Evolutionary conservation across 1,140 invertebrate species (phyloP), one percentile per base, ranked within the genome.

Genomic region (Drosophila quadrilineata): DNA sequence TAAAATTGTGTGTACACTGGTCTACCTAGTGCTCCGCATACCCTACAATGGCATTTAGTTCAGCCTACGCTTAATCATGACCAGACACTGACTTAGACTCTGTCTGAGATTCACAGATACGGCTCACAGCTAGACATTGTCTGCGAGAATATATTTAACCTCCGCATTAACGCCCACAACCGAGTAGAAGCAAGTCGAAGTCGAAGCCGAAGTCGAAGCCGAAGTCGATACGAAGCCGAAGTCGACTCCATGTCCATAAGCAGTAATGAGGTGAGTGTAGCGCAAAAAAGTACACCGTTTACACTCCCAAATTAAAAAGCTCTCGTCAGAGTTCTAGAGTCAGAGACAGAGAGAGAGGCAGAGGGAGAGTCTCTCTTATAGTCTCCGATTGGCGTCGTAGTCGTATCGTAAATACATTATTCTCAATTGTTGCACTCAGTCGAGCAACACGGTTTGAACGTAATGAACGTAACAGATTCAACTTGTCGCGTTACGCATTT

Each of bases 361-460:
- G n/a, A n/a, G n/a, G n/a, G n/a, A n/a, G n/a, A n/a, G n/a, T n/a
- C n/a, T n/a, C n/a, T n/a, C n/a, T n/a, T n/a, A n/a, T n/a, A n/a
- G n/a, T n/a, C n/a, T n/a, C 3, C 9, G 49, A 10, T 36, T 14
- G 49, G 73, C 71, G 73, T n/a, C n/a, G n/a, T n/a, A n/a, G n/a
- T n/a, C 63, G 63, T 75, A 72, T 71, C 73, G 75, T 67, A 67
- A 74, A 64, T 74, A 72, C 70, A 69, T 86, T 75, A 67, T 80
- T 67, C 75, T 80, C 75, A 60, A 52, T 40, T n/a, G n/a, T n/a
- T 57, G 65, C 38, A 62, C 59, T 85, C 80, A 85, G 79, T 84
- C 64, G 74, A 58, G 40, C 33, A 62, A 35, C 54, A 66, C 48
- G 65, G 45, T 67, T 79, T 64, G 79, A n/a, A n/a, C n/a, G 54